Percentiles rank a stretch among this genome's conserved stretches.
Evolutionary conservation across 2,113 vertebrate species (phyloP).

Genomic region (Platysteira castanea): DNA sequence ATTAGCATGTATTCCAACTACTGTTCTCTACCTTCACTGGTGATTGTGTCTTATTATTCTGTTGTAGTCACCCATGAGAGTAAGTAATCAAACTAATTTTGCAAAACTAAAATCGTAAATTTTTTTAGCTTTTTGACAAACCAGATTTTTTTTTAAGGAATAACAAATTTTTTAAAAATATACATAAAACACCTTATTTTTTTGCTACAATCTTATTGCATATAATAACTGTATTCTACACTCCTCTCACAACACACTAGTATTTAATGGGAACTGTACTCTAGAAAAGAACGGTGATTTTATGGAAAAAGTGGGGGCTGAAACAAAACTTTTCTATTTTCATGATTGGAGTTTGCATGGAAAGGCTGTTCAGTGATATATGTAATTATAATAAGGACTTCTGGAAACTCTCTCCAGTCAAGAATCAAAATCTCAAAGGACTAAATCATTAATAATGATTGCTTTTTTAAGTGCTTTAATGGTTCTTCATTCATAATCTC

Average conservation of each 20-base stretch:
- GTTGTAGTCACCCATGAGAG: neutral
- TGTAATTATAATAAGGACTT: neutral
- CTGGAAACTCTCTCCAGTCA: neutral
- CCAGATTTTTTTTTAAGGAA: neutral
- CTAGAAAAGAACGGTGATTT: neutral
- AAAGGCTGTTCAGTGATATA: neutral
- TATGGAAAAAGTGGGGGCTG: neutral
- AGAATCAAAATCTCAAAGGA: neutral
- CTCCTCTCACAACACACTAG: neutral
- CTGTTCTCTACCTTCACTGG: neutral
- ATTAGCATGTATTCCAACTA: neutral
- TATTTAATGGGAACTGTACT: neutral
- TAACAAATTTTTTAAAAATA: neutral
- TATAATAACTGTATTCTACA: neutral
- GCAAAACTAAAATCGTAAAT: neutral
- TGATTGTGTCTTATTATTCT: neutral
- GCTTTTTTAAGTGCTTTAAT: constrained; percentile 66
- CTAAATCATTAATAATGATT: constrained; percentile 32
- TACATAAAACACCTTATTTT: neutral
- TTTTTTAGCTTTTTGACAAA: neutral
- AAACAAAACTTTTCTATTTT: neutral
- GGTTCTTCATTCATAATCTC: constrained; percentile 18
- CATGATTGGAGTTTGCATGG: constrained; percentile 14
- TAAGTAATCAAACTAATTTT: neutral
- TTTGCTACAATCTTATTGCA: neutral